These are phyloP conservation scores for silkworm (Bombyx mori) DNA, from an alignment of 1,140 invertebrate genomes.

Conservation along the genomic window DNA sequence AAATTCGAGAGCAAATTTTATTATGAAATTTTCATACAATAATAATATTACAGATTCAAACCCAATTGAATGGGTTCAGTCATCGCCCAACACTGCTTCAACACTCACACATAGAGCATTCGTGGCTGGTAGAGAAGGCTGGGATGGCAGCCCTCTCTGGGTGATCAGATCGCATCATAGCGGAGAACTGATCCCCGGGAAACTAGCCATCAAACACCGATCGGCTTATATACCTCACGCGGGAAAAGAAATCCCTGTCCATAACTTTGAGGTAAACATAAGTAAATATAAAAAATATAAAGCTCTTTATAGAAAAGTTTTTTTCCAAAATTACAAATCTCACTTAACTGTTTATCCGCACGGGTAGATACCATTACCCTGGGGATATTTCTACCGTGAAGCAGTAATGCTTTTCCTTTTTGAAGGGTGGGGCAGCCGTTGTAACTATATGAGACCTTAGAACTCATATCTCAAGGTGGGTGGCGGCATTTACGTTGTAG, in stretches of 20 bases:
- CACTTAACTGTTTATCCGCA: too few species aligned
- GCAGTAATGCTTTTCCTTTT: too few species aligned
- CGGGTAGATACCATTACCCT: too few species aligned
- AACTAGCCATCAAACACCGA: slow-evolving; percentile 38
- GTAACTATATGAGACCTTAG: too few species aligned
- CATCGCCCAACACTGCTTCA: slow-evolving; percentile 23
- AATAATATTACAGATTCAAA: slow-evolving; percentile 19
- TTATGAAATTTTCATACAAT: too few species aligned
- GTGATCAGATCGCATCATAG: slow-evolving; percentile 48
- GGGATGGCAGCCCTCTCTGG: slow-evolving; percentile 56
- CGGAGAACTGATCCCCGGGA: slow-evolving; percentile 48
- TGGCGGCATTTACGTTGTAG: too few species aligned
- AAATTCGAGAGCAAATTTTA: too few species aligned
- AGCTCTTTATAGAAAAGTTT: too few species aligned
- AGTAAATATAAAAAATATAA: neutral
- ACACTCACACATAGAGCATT: slow-evolving; percentile 30
- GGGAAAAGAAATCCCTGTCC: slow-evolving; percentile 49
- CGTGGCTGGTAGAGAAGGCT: slow-evolving; percentile 46
- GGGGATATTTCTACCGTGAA: too few species aligned
- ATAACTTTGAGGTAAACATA: slow-evolving; percentile 50
- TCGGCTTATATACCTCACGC: slow-evolving; percentile 44
- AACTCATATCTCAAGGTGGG: too few species aligned
- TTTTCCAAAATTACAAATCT: too few species aligned
- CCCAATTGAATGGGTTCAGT: slow-evolving; percentile 39
- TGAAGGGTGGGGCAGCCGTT: too few species aligned